Evolutionary conservation across 2,113 vertebrate species (phyloP).

Genomic region (Dipodomys merriami): DNA sequence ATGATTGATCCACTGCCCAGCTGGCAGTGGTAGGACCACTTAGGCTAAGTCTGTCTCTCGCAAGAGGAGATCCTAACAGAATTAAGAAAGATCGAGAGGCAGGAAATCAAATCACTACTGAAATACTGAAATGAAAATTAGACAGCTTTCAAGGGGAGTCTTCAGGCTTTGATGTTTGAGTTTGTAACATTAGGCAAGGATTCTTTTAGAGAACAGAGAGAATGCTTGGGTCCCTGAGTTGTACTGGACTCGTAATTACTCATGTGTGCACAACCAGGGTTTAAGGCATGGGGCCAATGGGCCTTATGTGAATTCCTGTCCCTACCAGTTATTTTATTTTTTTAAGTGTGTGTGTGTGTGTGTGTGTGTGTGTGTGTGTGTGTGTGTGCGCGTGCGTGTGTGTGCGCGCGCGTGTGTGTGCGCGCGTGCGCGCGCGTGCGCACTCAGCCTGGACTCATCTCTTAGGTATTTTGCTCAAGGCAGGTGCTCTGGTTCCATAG

Average conservation of each 20-base stretch:
- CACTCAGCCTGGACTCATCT: too few species aligned
- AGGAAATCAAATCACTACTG: slow-evolving; percentile 64
- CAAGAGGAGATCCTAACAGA: slow-evolving; percentile 71
- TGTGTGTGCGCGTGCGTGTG: too few species aligned
- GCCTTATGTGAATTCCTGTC: background rate
- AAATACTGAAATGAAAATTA: slow-evolving; percentile 60
- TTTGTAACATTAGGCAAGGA: too few species aligned
- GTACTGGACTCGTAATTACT: background rate
- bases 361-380: too few species aligned
- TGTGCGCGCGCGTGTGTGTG: too few species aligned
- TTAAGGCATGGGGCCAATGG: background rate
- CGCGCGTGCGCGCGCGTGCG: too few species aligned
- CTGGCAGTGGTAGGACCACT: slow-evolving; percentile 43
- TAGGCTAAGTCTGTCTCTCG: slow-evolving; percentile 19
- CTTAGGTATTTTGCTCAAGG: too few species aligned
- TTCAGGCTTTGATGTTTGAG: background rate
- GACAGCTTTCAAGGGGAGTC: slow-evolving; percentile 35
- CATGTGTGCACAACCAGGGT: background rate
- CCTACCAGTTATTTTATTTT: too few species aligned
- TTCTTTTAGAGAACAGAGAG: background rate
- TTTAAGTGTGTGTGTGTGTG: too few species aligned
- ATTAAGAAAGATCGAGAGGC: slow-evolving; percentile 74
- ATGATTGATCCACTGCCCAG: slow-evolving; percentile 60
- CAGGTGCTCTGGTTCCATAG: too few species aligned
- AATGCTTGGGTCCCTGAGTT: background rate